phyloP scores from a whole-genome alignment of 2,888 invertebrate genomes.

The Dasypogon diadema region DNA sequence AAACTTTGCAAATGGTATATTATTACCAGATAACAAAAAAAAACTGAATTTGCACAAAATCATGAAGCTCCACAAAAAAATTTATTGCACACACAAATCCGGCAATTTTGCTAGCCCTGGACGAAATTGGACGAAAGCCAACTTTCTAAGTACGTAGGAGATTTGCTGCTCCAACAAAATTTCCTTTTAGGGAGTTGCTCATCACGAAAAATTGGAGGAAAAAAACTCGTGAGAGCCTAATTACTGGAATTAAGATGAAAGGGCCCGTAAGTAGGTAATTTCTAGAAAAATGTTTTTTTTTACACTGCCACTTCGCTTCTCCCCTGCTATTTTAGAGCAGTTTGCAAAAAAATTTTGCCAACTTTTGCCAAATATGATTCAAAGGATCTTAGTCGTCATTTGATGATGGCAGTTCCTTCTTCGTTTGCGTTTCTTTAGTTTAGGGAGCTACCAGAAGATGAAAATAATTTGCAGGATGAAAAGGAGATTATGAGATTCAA shows the following conservation, averaged over 20 bases:
- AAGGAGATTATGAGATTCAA: no score
- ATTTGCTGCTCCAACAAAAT: conserved; percentile 18
- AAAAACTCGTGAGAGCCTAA: background rate
- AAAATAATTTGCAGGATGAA: no score
- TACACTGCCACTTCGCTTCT: background rate
- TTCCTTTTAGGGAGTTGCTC: background rate
- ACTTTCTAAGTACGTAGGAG: conserved; percentile 9
- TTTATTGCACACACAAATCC: background rate
- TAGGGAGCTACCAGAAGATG: no score
- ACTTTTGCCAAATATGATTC: background rate
- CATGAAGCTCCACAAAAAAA: background rate
- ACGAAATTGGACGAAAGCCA: conserved; percentile 17
- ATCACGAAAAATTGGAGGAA: background rate
- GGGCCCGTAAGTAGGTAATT: background rate
- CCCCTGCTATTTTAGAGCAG: background rate
- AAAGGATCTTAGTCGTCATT: no score
- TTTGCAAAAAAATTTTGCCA: background rate
- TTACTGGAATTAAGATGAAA: background rate
- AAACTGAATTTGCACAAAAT: background rate
- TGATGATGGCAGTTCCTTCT: no score
- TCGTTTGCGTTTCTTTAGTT: no score
- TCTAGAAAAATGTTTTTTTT: background rate
- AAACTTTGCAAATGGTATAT: no score
- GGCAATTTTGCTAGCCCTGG: background rate
- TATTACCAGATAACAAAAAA: background rate